Evolutionary conservation across 2,113 vertebrate species (phyloP), one percentile per base, ranked within the genome.

Genomic region (Silurus meridionalis): DNA sequence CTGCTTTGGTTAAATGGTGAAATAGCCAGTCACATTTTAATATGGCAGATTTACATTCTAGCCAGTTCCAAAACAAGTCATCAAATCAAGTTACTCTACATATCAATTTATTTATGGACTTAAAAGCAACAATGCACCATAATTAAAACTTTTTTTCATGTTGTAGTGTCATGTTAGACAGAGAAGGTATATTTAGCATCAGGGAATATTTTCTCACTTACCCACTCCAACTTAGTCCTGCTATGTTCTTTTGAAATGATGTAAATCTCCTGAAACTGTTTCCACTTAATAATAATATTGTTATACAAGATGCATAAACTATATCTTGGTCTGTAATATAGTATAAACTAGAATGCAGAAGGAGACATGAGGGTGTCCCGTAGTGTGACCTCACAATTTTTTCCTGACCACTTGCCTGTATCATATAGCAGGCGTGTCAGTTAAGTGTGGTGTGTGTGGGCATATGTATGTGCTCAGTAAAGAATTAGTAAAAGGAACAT

Each of bases 381-480:
- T 79, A 85, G 23, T 58, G 58, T 83, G 61, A 85, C 72, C 87
- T 72, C 74, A 72, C 52, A 67, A 61, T 80, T 60, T 85, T 55
- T 79, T 10, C n/a, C 55, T 83, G n/a, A 78, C 85, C 57, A 46
- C 37, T 72, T 7, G 19, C 48, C n/a, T 85, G 48, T 85, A 10
- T 66, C 64, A 64, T 90, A 87, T 53, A 28, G 6, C 71, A 75
- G 23, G 57, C 19, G 48, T 28, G 17, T 64, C 9, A 48, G 50
- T 58, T 60, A 84, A 88, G 55, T 15, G 25, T 61, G 80, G 66
- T 55, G 83, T 74, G 77, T 64, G 61, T 37, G 6, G 60, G 82
- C 84, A 87, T 83, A 82, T 82, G 66, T 84, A 67, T 86, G 86
- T 74, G 82, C 58, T 57, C 72, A 83, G 80, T 89, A 53, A 85